Conservation (phyloP, 2,888 invertebrate genomes). For the Hylaea fasciaria region DNA sequence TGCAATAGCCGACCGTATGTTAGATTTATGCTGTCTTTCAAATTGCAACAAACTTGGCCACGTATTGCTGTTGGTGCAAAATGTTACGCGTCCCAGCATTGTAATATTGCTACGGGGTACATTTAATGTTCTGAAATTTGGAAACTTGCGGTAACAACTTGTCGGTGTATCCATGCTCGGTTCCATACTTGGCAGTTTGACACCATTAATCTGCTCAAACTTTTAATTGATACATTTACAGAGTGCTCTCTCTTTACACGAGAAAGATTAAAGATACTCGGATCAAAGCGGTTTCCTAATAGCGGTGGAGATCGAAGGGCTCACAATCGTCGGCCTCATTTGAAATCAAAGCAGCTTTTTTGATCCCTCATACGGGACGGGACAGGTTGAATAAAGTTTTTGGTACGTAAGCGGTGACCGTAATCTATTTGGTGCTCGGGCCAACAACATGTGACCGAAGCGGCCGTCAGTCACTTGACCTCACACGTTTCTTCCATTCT, state of each 20-base stretch:
- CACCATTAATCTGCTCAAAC: slow-evolving; percentile 53
- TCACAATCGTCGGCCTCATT: slow-evolving; percentile 51
- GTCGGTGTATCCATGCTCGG: slow-evolving; percentile 44
- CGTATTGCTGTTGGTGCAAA: slow-evolving; percentile 39
- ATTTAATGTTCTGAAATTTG: slow-evolving; percentile 42
- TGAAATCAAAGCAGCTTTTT: slow-evolving; percentile 67
- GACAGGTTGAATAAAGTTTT: slow-evolving; percentile 67
- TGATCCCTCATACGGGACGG: slow-evolving; percentile 59
- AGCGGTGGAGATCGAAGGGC: slow-evolving; percentile 40
- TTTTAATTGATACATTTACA: slow-evolving; percentile 60
- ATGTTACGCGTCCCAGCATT: slow-evolving; percentile 33
- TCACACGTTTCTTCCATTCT: slow-evolving; percentile 71
- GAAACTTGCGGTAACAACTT: slow-evolving; percentile 49
- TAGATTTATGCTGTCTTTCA: slow-evolving; percentile 42
- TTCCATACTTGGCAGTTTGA: slow-evolving; percentile 53
- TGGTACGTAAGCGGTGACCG: slow-evolving; percentile 62
- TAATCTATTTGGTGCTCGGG: slow-evolving; percentile 70
- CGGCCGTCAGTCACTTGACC: slow-evolving; percentile 67
- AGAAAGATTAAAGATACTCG: slow-evolving; percentile 56
- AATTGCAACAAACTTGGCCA: slow-evolving; percentile 43
- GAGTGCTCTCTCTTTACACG: slow-evolving; percentile 40
- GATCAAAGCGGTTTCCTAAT: slow-evolving; percentile 47
- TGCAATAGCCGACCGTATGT: slow-evolving; percentile 36
- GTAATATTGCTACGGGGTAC: slow-evolving; percentile 32
- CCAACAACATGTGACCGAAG: slow-evolving; percentile 65